These are phyloP conservation scores for Troilus luridus DNA, from an alignment of 2,888 invertebrate species.

Conservation along the genomic window DNA sequence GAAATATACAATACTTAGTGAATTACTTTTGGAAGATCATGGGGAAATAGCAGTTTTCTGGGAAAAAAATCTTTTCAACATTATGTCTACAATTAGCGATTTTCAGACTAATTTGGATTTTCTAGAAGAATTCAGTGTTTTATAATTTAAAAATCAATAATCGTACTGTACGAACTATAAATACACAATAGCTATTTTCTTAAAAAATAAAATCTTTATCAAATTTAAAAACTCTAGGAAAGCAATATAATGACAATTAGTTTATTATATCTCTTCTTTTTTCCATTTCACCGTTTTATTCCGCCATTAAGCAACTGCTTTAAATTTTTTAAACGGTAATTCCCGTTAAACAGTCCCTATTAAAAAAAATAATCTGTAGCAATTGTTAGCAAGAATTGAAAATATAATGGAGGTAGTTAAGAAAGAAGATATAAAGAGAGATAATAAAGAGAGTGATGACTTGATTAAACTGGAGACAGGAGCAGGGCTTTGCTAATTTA, in stretches of 20 bases:
- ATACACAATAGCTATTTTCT: too few relatives aligned
- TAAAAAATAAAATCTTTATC: too few relatives aligned
- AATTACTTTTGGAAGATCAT: too few relatives aligned
- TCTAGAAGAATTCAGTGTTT: too few relatives aligned
- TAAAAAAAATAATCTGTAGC: constrained; percentile 13
- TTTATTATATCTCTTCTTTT: not conserved
- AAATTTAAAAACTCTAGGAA: not conserved
- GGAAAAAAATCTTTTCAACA: too few relatives aligned
- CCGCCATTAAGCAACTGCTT: not conserved
- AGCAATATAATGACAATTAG: not conserved
- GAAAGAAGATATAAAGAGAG: constrained; percentile 25
- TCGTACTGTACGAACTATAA: too few relatives aligned
- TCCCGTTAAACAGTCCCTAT: not conserved
- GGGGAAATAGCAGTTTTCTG: too few relatives aligned
- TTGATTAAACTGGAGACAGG: constrained; percentile 14
- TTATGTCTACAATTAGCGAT: too few relatives aligned
- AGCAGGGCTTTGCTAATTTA: not conserved
- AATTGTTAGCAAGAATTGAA: constrained; percentile 30
- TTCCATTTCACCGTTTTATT: not conserved
- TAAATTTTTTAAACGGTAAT: not conserved
- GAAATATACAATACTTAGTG: too few relatives aligned
- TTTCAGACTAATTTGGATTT: too few relatives aligned
- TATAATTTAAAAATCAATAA: too few relatives aligned
- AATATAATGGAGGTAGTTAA: constrained; percentile 17
- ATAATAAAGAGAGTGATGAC: constrained; percentile 34